Base-by-base conservation (phyloP, 2,888 invertebrate species). In the Eueremaeus valkanovi region DNA sequence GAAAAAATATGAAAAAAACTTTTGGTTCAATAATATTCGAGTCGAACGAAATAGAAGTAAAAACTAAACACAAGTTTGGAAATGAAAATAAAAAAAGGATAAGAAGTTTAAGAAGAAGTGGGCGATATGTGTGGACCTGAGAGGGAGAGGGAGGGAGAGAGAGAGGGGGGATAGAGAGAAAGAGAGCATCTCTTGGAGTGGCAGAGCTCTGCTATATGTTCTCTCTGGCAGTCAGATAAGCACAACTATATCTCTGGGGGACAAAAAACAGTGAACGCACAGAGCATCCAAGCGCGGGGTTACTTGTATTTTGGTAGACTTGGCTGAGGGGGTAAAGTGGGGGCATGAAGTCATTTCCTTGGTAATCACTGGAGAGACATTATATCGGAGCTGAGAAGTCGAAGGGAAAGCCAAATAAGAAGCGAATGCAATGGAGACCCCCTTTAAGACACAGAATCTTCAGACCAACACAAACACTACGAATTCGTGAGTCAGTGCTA, bases 321-420 rank as follows among this genome's bases (percentile, higher is more conserved):
- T n/a, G n/a, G n/a, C n/a, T n/a, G 61, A 31, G 61, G 3, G 31
- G 61, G 18, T 18, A 61, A 1, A 73, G 74, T 76, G 76, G 76
- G 75, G 78, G 74, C 74, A 75, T 73, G 76, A 78, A 78, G 78
- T 78, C 78, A 78, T 78, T 78, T 78, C 76, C 78, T 75, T 74
- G 76, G 74, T 76, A 78, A 78, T 78, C 78, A 76, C 78, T 75
- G 72, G 78, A 78, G 78, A 76, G 78, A 76, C 78, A 78, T 77
- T 78, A 76, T 73, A 75, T 33, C 75, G 75, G 78, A 18, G 36
- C 24, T 68, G 68, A 63, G 63, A 63, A 63, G 63, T 63, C 27
- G 27, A 33, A 29, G 63, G 63, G 63, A 63, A 63, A 33, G 63
- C 63, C 55, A 55, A 55, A n/a, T 27, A 61, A 40, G 63, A 31